Conservation (phyloP, 2,797 vertebrate species). For the Todus mexicanus region DNA sequence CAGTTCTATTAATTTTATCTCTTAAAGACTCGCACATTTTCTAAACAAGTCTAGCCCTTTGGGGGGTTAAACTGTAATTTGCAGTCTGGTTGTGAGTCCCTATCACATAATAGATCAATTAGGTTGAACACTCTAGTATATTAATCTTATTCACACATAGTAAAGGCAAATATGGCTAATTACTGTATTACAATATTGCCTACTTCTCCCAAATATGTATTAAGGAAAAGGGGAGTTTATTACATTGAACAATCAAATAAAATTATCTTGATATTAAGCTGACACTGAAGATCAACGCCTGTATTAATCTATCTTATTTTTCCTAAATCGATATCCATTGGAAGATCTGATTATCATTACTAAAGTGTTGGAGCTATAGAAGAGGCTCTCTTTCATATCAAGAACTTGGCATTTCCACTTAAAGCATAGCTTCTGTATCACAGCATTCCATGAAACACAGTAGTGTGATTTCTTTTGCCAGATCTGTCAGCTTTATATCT, state of each 20-base stretch:
- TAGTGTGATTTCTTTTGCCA: background rate
- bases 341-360: background rate
- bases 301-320: slow-evolving; percentile 1
- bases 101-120: slow-evolving; percentile 69
- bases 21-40: slow-evolving; percentile 55
- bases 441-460: background rate
- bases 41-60: slow-evolving; percentile 67
- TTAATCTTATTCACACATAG: slow-evolving; percentile 59
- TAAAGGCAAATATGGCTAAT: slow-evolving; percentile 62
- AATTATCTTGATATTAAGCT: slow-evolving; percentile 29
- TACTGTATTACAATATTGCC: slow-evolving; percentile 47
- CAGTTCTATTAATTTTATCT: slow-evolving; percentile 69
- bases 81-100: slow-evolving; percentile 52
- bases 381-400: background rate
- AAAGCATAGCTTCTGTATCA: background rate
- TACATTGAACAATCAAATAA: slow-evolving; percentile 39
- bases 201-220: slow-evolving; percentile 52
- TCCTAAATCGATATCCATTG: background rate
- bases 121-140: slow-evolving; percentile 59
- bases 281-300: slow-evolving; percentile 1
- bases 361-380: background rate
- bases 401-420: background rate
- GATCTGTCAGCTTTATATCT: background rate
- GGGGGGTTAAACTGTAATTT: slow-evolving; percentile 67
- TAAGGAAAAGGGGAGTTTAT: slow-evolving; percentile 28